Percentiles rank a stretch among this genome's conserved stretches.
phyloP scores from a whole-genome alignment of 2,888 invertebrate species.

The Fragum sueziense region DNA sequence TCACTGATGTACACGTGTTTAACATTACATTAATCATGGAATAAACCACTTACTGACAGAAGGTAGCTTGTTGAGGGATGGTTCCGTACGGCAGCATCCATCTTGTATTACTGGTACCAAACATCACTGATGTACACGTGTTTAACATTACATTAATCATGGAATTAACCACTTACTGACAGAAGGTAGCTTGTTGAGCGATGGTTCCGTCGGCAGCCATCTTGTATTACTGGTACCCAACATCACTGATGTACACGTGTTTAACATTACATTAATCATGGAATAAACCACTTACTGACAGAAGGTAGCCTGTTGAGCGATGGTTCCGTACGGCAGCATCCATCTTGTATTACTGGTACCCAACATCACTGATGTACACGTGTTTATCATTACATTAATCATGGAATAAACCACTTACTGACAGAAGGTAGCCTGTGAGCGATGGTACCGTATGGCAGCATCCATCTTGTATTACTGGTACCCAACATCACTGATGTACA shows the following conservation, averaged over 20 bases:
- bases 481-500: slow-evolving; percentile 46
- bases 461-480: slow-evolving; percentile 43
- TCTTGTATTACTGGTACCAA: slow-evolving; percentile 37
- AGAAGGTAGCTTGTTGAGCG: slow-evolving; percentile 49
- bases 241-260: slow-evolving; percentile 43
- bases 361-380: slow-evolving; percentile 44
- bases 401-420: slow-evolving; percentile 45
- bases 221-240: slow-evolving; percentile 40
- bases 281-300: slow-evolving; percentile 51
- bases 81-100: slow-evolving; percentile 56
- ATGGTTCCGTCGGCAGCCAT: slow-evolving; percentile 53
- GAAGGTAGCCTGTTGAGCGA: slow-evolving; percentile 48
- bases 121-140: slow-evolving; percentile 42
- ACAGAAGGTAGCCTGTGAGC: slow-evolving; percentile 50
- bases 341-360: slow-evolving; percentile 43
- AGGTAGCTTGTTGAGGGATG: slow-evolving; percentile 45
- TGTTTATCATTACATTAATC: too few species aligned
- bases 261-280: too few species aligned
- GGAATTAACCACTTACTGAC: slow-evolving; percentile 38
- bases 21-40: too few species aligned
- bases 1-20: slow-evolving; percentile 44
- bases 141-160: too few species aligned
- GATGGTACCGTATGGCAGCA: slow-evolving; percentile 50
- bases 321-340: slow-evolving; percentile 53
- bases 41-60: slow-evolving; percentile 51